These are phyloP conservation scores for Synergus laeviventris DNA, from an alignment of 2,888 invertebrate genomes.

Conservation along the genomic window DNA sequence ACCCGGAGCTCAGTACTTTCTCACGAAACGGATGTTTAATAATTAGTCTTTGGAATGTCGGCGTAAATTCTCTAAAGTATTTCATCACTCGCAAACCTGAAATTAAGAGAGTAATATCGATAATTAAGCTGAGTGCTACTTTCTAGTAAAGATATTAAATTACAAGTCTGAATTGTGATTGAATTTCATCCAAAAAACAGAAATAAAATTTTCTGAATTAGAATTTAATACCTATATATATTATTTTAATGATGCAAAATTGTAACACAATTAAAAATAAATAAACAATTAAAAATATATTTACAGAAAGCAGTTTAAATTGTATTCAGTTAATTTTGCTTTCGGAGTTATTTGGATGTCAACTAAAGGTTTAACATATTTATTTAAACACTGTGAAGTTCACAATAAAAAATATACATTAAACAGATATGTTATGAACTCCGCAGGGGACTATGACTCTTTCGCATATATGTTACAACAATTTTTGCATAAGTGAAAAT, in stretches of 20 bases:
- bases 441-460: neutral
- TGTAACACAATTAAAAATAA: too few species aligned
- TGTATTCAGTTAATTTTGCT: neutral
- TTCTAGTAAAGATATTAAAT: neutral
- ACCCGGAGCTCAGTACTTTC: neutral
- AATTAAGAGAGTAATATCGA: constrained; percentile 2
- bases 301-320: neutral
- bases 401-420: neutral
- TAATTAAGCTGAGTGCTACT: neutral
- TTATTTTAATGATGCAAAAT: too few species aligned
- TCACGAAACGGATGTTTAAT: neutral
- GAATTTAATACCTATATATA: too few species aligned
- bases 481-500: constrained; percentile 22
- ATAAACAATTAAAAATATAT: neutral
- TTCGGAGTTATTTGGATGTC: neutral
- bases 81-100: neutral
- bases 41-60: neutral
- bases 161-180: neutral
- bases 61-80: neutral
- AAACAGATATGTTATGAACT: constrained; percentile 6
- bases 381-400: constrained; percentile 5
- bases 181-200: too few species aligned
- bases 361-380: neutral
- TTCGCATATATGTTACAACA: neutral
- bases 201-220: too few species aligned